Base-by-base conservation (phyloP, 2,113 vertebrate species). In the Rhea pennata region DNA sequence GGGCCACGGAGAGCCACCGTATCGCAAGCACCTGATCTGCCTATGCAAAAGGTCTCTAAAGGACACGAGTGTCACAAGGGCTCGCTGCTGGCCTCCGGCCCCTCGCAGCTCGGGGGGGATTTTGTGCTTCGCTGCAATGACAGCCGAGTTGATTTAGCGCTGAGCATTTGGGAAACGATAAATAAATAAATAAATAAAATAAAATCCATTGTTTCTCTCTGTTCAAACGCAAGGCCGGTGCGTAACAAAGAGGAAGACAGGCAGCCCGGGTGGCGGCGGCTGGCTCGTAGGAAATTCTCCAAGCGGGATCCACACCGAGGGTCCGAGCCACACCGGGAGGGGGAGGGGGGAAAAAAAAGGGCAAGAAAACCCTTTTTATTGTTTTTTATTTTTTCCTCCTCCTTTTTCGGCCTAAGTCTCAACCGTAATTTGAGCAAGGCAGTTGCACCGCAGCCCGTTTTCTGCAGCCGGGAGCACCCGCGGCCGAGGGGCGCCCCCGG, bases 221-320 rank as follows among this genome's bases (percentile, higher is more conserved):
- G 31, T 33, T 84, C 36, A 36, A 86, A 15, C 36, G 51, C 65
- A 56, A n/a, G 1, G 29, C 69, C 84, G 56, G 44, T 39, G 85
- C 7, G 7, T 88, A 95, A 96, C 90, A 96, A 97, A 94, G 95
- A 84, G 59, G 24, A 82, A 59, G 83, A 54, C 33, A 66, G 73
- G 65, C 90, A 78, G 95, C 31, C 72, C 71, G 73, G 11, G 3
- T n/a, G 83, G 61, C 56, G 64, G 80, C 7, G 48, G 44, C 2
- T 2, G 75, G 48, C 6, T 58, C 72, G 76, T 44, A 67, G 78
- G 74, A 69, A 46, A 93, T 70, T 56, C 88, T 73, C 86, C 29
- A 64, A 76, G 88, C 88, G 79, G 88, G 72, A 86, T 90, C 79
- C 19, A 84, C 77, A 44, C 21, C 15, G 44, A 46, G 44, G 87